Conservation (phyloP, 2,797 vertebrate species). For the Danio choprae region DNA sequence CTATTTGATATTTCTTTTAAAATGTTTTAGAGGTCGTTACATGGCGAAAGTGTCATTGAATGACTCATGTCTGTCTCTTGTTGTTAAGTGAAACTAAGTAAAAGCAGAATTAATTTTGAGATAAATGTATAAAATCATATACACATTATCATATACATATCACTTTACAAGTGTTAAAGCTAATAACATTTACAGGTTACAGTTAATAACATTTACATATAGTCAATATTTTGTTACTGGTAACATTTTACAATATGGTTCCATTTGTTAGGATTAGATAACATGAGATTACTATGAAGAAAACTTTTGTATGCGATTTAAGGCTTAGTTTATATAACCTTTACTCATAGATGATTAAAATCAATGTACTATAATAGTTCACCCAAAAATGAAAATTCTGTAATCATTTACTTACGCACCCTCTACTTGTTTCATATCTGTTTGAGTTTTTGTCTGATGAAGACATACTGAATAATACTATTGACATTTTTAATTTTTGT, state of each 20-base stretch:
- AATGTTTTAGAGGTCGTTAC: background rate
- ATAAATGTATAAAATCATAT: background rate
- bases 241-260: background rate
- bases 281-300: background rate
- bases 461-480: too few relatives aligned
- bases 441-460: too few relatives aligned
- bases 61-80: background rate
- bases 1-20: background rate
- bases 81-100: slow-evolving; percentile 5
- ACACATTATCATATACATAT: too few relatives aligned
- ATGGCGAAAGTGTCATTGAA: background rate
- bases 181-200: background rate
- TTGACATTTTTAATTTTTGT: too few relatives aligned
- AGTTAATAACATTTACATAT: background rate
- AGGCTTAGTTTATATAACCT: too few relatives aligned
- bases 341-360: too few relatives aligned
- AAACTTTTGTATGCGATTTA: background rate
- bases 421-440: too few relatives aligned
- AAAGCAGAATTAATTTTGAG: background rate
- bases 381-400: too few relatives aligned
- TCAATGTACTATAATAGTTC: too few relatives aligned
- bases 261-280: background rate
- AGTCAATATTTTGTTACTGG: background rate
- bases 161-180: too few relatives aligned
- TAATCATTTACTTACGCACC: too few relatives aligned